Base-by-base conservation (phyloP, 2,797 vertebrate genomes). In the Anas bernieri region DNA sequence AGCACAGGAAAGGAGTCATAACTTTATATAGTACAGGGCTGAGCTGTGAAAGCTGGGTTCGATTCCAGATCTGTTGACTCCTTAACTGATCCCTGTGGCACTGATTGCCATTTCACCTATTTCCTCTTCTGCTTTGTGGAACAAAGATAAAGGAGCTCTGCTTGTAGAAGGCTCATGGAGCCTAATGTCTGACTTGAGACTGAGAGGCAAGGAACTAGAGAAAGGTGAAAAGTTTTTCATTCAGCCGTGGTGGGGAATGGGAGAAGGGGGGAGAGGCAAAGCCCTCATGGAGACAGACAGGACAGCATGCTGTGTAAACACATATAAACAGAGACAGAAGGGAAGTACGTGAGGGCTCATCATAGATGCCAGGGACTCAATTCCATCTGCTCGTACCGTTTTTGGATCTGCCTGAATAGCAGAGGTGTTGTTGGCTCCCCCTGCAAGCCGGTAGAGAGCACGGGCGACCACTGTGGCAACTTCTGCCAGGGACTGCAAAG, bases 381-480 rank as follows among this genome's bases (percentile, higher is more conserved):
- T 9, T 74, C 90, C 94, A 58, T 79, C 55, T 84, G 87, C 56
- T 88, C 98, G 83, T 97, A 99, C 99, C 62, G 96, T 98, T 37
- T 96, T 97, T n/a, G 98, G 90, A 92, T 99, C 98, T 0, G 98
- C 99, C 3, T 91, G 97, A 54, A 99, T 97, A 72, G 48, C 95
- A 61, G 26, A 25, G 10, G 78, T 80, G 10, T 13, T 7, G 28
- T 88, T 91, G 2, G 78, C 75, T 86, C 99, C 99, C 83, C 98
- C 98, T 0, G 99, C 99, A 55, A 99, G 98, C 28, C 26, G 66
- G 96, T 98, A 99, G 17, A 99, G 97, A 7, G 98, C 95, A 2
- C 98, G 98, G 56, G 98, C 99, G 7, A 99, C 97, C 82, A 98
- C 80, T 1, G 99, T 99, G 81, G 99, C 98, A 86, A 99, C 98